These are phyloP conservation scores for Phenganax marumi DNA, from an alignment of 92 coral and sea anemone species.

Conservation along the genomic window DNA sequence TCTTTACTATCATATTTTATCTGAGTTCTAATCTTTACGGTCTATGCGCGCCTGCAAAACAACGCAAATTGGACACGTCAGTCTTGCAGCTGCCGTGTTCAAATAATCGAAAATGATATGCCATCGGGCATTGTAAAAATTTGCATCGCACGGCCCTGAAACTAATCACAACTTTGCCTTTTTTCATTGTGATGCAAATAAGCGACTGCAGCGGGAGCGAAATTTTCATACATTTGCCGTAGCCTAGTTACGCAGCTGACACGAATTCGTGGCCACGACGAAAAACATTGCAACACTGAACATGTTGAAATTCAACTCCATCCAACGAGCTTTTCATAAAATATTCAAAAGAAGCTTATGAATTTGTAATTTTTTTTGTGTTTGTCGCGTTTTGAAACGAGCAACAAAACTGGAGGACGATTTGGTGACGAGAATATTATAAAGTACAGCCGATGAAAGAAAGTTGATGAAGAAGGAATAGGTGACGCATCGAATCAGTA, in stretches of 20 bases:
- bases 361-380: neutral
- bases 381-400: neutral
- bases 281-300: neutral
- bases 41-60: too few relatives aligned
- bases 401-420: neutral
- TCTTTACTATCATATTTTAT: too few relatives aligned
- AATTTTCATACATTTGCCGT: neutral
- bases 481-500: too few relatives aligned
- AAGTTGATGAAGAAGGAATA: too few relatives aligned
- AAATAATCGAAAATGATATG: neutral
- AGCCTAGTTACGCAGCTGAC: constrained; percentile 14
- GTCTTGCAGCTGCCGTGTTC: neutral
- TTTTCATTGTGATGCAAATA: constrained; percentile 28
- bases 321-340: constrained; percentile 1
- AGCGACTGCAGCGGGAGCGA: neutral
- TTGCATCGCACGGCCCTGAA: constrained; percentile 10
- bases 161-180: neutral
- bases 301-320: neutral
- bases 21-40: too few relatives aligned
- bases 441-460: neutral
- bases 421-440: neutral
- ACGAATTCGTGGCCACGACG: neutral
- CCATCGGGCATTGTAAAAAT: neutral
- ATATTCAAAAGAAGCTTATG: neutral
- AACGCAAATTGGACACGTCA: neutral